A percentile compares a stretch with the other conserved stretches of the same genome.
Conservation (phyloP, 2,797 vertebrate genomes). For the Peromyscus nudipes region DNA sequence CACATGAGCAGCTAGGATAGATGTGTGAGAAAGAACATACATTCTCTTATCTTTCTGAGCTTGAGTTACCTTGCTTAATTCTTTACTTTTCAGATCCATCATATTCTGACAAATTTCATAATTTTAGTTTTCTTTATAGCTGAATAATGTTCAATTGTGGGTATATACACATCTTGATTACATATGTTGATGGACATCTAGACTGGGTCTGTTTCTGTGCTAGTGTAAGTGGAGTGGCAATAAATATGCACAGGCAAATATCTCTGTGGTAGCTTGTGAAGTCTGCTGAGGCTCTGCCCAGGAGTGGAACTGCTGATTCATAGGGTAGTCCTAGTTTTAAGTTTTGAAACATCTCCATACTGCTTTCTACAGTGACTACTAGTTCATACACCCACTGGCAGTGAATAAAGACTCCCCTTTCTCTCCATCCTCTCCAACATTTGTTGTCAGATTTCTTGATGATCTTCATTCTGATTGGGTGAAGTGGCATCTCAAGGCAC, state of each 20-base stretch:
- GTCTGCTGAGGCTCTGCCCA: not conserved
- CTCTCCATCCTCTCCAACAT: not conserved
- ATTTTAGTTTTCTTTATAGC: not conserved
- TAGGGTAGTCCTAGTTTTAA: not conserved
- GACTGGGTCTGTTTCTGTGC: not conserved
- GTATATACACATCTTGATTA: not conserved
- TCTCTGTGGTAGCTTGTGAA: not conserved
- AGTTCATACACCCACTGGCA: not conserved
- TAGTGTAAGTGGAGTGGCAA: not conserved
- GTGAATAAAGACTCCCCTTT: not conserved
- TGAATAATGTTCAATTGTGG: not conserved
- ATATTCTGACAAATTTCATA: not conserved
- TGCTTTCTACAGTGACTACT: not conserved
- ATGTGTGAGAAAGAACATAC: not conserved
- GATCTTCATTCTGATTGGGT: not conserved
- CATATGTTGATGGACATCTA: not conserved
- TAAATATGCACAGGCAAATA: not conserved
- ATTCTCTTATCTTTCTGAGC: not conserved
- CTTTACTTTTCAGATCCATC: not conserved
- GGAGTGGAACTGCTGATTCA: not conserved
- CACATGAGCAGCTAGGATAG: not conserved
- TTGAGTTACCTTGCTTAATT: not conserved
- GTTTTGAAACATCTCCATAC: not conserved
- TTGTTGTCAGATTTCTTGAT: not conserved
- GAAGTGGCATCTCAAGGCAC: not conserved